phyloP scores from a whole-genome alignment of 2,888 invertebrate species.

The Silvanus unidentatus region DNA sequence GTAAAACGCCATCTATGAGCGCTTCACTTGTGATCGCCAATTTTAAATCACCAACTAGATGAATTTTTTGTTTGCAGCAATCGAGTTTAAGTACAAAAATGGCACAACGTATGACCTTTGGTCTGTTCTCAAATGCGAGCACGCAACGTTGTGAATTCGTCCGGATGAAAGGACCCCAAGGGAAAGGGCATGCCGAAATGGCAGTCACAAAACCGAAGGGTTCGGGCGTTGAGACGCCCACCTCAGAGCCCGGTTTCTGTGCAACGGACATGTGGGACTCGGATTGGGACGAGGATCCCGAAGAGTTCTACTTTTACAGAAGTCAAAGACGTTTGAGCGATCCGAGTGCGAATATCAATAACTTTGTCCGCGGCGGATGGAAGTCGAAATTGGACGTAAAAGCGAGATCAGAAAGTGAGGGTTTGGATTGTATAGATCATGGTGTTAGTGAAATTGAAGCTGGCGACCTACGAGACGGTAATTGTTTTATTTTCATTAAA shows the following conservation, averaged over 20 bases:
- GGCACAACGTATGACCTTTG: constrained; percentile 93
- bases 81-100: constrained; percentile 90
- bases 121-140: constrained; percentile 69
- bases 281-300: constrained; percentile 83
- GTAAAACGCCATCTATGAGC: too few relatives aligned
- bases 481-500: constrained; percentile 32
- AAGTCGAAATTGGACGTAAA: constrained; percentile 61
- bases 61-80: constrained; percentile 54
- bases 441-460: constrained; percentile 90
- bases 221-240: constrained; percentile 91
- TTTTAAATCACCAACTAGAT: too few relatives aligned
- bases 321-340: constrained; percentile 79
- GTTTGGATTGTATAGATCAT: constrained; percentile 76
- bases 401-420: constrained; percentile 87
- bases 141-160: constrained; percentile 94
- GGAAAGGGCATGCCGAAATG: constrained; percentile 97
- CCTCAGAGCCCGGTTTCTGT: constrained; percentile 79
- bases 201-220: constrained; percentile 89
- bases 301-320: constrained; percentile 75
- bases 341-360: constrained; percentile 84
- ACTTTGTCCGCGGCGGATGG: constrained; percentile 79
- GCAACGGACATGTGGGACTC: constrained; percentile 85
- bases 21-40: too few relatives aligned
- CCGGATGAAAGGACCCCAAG: constrained; percentile 94
- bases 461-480: constrained; percentile 87